Evolutionary conservation across 1,140 invertebrate genomes (phyloP), one percentile per base, ranked within the genome.

Genomic region (Drepana arcuata): DNA sequence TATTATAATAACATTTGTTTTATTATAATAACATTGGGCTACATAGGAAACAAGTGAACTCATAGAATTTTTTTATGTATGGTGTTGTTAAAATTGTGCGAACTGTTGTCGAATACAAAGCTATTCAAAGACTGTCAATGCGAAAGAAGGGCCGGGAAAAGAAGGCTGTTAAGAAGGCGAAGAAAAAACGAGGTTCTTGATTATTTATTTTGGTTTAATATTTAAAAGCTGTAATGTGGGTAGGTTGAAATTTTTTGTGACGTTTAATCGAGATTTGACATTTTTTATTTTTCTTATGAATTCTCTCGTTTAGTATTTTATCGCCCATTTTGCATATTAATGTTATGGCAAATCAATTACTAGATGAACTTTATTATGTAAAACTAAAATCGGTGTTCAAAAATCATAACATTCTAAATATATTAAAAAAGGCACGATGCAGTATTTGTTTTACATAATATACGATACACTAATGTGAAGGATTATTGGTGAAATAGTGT

Each of bases 131-230:
- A 79, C 25, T 81, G 77, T 67, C 70, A 77, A 75, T 81, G 77
- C 77, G 77, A 79, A 75, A 74, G 74, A 78, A 65, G 64, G 53
- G 53, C 72, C 69, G 77, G 74, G 79, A 81, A 70, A 78, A 77
- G 73, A 40, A 68, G 77, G 27, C 54, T 79, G 24, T 40, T 79
- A 5, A 59, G 64, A 45, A 60, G 72, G 38, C 60, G 63, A 16
- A 56, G 45, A 29, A 77, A 51, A 47, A 67, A 67, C 60, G 53
- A 64, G 63, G 64, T 73, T 44, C 23, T 39, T 23, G 25, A 16
- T 29, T 18, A 24, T 27, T 35, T 50, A 21, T 43, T 42, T 31
- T 33, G n/a, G 30, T 26, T 13, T 41, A 15, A 26, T 14, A 11
- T 13, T 16, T 41, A 40, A 29, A 12, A 11, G 18, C 13, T 7